A percentile compares a stretch with the other conserved stretches of the same genome.
These are phyloP conservation scores for Napeogenes sylphis DNA, from an alignment of 2,888 invertebrate species.

Conservation along the genomic window DNA sequence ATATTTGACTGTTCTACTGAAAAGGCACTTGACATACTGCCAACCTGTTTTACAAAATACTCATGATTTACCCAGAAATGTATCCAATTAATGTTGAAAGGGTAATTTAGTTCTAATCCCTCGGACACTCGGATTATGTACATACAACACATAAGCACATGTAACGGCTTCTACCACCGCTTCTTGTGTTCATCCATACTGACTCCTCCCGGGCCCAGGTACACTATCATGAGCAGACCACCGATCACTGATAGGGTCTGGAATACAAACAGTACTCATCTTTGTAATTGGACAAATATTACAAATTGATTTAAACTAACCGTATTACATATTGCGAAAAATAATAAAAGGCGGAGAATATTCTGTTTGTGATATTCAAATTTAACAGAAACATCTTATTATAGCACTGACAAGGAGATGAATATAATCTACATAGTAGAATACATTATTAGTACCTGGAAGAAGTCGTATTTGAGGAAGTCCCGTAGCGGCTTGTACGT, in stretches of 20 bases:
- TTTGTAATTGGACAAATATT: background rate
- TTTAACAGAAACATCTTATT: too few species aligned
- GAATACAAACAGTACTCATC: constrained; percentile 53
- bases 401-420: too few species aligned
- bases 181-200: constrained; percentile 99
- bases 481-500: constrained; percentile 97
- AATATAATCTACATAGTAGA: background rate
- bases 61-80: background rate
- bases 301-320: background rate
- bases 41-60: background rate
- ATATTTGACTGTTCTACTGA: background rate
- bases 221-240: constrained; percentile 98
- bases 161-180: constrained; percentile 86
- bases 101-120: background rate
- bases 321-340: too few species aligned
- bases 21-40: constrained; percentile 5
- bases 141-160: constrained; percentile 8
- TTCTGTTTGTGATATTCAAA: too few species aligned
- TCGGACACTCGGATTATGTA: background rate
- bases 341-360: too few species aligned
- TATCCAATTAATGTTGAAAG: constrained; percentile 1
- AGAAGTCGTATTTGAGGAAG: constrained; percentile 99
- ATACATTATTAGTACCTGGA: constrained; percentile 86
- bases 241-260: constrained; percentile 99
- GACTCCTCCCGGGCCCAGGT: constrained; percentile 98